Conservation (phyloP, 2,797 vertebrate species). For the Bryconaethiops microstoma region DNA sequence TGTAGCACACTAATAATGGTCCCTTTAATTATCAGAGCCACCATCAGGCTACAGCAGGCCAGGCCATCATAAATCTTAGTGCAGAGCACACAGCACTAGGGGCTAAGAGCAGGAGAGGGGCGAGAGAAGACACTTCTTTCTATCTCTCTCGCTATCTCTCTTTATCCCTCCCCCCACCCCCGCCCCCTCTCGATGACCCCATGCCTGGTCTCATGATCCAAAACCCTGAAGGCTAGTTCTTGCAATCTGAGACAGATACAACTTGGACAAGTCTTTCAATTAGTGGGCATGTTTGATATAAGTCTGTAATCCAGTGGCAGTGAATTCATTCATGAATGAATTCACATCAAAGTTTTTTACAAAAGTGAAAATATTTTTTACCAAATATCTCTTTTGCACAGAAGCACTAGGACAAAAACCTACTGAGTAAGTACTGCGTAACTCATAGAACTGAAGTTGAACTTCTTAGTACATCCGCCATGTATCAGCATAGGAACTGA, state of each 20-base stretch:
- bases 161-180: not conserved
- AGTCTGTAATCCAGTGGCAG: no score
- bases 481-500: no score
- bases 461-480: no score
- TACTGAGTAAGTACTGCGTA: no score
- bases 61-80: slow-evolving; percentile 58
- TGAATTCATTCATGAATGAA: no score
- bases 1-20: slow-evolving; percentile 59
- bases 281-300: not conserved
- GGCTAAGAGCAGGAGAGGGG: slow-evolving; percentile 42
- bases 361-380: no score
- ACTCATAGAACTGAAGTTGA: no score
- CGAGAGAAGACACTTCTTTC: slow-evolving; percentile 55
- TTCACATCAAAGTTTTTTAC: not conserved
- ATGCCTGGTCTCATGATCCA: slow-evolving; percentile 52
- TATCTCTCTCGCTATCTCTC: not conserved
- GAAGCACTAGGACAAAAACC: no score
- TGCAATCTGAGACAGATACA: no score
- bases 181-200: slow-evolving; percentile 27
- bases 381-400: no score
- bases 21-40: slow-evolving; percentile 66
- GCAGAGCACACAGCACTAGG: slow-evolving; percentile 52
- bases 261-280: not conserved
- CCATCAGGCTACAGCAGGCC: slow-evolving; percentile 55
- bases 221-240: slow-evolving; percentile 43